These are phyloP conservation scores for Dolomedes plantarius DNA, from an alignment of 2,888 invertebrate species.

Conservation along the genomic window DNA sequence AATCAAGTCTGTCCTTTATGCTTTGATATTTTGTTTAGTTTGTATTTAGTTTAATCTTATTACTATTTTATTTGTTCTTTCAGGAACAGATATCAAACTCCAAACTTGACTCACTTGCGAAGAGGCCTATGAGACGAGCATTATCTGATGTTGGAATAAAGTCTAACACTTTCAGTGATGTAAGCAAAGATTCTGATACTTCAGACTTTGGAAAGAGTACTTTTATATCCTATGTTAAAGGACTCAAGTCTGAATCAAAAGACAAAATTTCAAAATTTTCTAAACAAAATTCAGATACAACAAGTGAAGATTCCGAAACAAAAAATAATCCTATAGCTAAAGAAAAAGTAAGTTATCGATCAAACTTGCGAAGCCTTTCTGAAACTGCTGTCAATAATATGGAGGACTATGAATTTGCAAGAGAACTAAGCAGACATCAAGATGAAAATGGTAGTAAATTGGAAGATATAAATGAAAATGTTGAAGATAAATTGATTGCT, in stretches of 20 bases:
- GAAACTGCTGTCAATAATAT: background rate
- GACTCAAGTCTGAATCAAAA: background rate
- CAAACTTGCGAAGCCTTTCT: constrained; percentile 12
- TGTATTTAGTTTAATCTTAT: too few species aligned
- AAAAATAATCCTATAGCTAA: background rate
- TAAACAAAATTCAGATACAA: background rate
- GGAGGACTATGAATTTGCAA: constrained; percentile 3
- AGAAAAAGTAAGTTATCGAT: background rate
- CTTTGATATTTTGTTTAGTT: background rate
- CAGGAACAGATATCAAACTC: background rate
- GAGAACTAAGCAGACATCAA: background rate
- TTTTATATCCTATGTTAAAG: too few species aligned
- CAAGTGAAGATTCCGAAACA: constrained; percentile 19
- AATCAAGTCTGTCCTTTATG: too few species aligned
- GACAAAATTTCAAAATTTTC: background rate
- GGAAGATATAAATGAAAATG: constrained; percentile 22
- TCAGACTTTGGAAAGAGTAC: background rate
- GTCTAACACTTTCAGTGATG: background rate
- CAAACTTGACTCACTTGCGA: background rate
- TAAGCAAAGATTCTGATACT: background rate
- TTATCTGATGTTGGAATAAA: constrained; percentile 27
- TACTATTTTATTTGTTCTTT: background rate
- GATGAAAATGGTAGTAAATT: constrained; percentile 28
- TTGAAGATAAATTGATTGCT: constrained; percentile 16
- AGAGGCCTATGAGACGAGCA: constrained; percentile 11